Percentiles rank a stretch among this genome's conserved stretches.
These are phyloP conservation scores for Nylanderia fulva DNA, from an alignment of 1,140 invertebrate species.

Conservation along the genomic window DNA sequence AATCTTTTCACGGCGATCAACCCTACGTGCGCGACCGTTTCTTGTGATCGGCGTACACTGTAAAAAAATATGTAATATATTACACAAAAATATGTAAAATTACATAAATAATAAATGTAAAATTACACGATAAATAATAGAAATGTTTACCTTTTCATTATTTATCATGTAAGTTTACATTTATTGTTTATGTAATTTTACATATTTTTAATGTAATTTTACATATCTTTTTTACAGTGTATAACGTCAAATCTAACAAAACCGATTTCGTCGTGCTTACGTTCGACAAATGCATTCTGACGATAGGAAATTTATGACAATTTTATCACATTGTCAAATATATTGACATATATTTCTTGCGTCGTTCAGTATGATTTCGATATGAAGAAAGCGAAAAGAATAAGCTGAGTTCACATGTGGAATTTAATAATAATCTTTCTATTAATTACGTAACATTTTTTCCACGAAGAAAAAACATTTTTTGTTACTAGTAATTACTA, in stretches of 20 bases:
- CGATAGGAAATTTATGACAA: not conserved
- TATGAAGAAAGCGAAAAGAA: not conserved
- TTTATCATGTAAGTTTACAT: too few relatives aligned
- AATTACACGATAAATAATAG: too few relatives aligned
- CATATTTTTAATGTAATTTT: too few relatives aligned
- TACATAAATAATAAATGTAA: too few relatives aligned
- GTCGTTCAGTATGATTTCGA: not conserved
- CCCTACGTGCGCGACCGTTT: conserved; percentile 40
- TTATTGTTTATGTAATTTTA: too few relatives aligned
- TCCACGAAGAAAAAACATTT: not conserved
- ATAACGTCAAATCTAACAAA: conserved; percentile 9
- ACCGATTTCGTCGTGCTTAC: conserved; percentile 1
- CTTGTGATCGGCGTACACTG: conserved; percentile 36
- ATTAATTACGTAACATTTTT: not conserved
- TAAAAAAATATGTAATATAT: too few relatives aligned
- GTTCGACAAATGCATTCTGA: not conserved
- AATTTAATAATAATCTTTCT: not conserved
- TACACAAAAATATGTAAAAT: too few relatives aligned
- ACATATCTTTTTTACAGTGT: too few relatives aligned
- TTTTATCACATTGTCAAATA: conserved; percentile 9
- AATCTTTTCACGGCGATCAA: conserved; percentile 50
- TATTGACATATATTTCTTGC: not conserved
- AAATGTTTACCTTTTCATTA: too few relatives aligned
- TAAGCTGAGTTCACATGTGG: not conserved
- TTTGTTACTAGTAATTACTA: not conserved